Evolutionary conservation across 2,888 invertebrate species (phyloP).

Genomic region (Hirtodrosophila duncani): DNA sequence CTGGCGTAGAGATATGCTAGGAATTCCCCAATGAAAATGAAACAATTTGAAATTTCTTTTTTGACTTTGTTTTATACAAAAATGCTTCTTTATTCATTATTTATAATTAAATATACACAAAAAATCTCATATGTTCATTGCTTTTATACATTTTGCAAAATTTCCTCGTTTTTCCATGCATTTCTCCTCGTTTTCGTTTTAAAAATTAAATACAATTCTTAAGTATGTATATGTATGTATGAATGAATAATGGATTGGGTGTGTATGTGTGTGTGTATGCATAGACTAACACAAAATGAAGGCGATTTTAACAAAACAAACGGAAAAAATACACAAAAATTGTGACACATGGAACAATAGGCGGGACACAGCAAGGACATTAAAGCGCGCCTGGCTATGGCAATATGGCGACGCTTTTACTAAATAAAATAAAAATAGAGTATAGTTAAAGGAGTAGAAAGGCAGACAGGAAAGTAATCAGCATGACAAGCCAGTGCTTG

Average conservation of each 20-base stretch:
- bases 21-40: slow-evolving; percentile 2
- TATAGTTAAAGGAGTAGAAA: neutral
- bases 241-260: slow-evolving; percentile 44
- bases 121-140: slow-evolving; percentile 57
- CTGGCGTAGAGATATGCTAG: too few relatives aligned
- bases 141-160: slow-evolving; percentile 18
- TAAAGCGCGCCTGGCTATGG: slow-evolving; percentile 63
- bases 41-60: slow-evolving; percentile 9
- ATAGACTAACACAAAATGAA: slow-evolving; percentile 75
- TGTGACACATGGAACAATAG: slow-evolving; percentile 29
- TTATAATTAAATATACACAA: slow-evolving; percentile 67
- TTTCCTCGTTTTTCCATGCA: slow-evolving; percentile 44
- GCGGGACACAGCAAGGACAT: slow-evolving; percentile 3
- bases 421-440: slow-evolving; percentile 2
- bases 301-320: slow-evolving; percentile 70
- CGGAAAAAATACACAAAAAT: slow-evolving; percentile 44
- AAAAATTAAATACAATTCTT: slow-evolving; percentile 67
- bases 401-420: slow-evolving; percentile 53
- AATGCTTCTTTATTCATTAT: slow-evolving; percentile 74
- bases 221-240: slow-evolving; percentile 31
- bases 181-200: slow-evolving; percentile 42
- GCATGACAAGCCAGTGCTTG: slow-evolving; percentile 27
- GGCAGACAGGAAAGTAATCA: neutral
- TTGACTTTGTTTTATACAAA: slow-evolving; percentile 77
- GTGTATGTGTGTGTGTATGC: slow-evolving; percentile 43